Evolutionary conservation across 2,888 invertebrate genomes (phyloP).

Genomic region (Mechanitis mazaeus): DNA sequence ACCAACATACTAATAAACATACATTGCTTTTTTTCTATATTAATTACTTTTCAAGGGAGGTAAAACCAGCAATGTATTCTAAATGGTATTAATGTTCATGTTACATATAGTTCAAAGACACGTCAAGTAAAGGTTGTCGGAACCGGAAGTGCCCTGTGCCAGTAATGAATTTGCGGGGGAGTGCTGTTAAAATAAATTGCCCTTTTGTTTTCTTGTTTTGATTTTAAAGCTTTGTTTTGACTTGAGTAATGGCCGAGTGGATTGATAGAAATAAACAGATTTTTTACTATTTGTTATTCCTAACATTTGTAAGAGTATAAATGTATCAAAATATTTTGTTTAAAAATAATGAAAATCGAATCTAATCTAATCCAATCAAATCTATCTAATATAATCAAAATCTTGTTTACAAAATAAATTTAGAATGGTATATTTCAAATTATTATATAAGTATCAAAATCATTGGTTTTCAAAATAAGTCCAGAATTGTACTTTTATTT

Average conservation of each 20-base stretch:
- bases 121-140: constrained; percentile 41
- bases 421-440: background rate
- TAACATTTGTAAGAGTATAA: background rate
- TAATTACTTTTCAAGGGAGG: background rate
- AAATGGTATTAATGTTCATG: constrained; percentile 9
- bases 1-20: background rate
- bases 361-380: too few relatives aligned
- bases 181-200: constrained; percentile 67
- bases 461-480: too few relatives aligned
- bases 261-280: constrained; percentile 2
- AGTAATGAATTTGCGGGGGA: constrained; percentile 74
- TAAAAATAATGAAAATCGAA: too few relatives aligned
- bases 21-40: constrained; percentile 21
- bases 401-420: too few relatives aligned
- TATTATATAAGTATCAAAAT: background rate
- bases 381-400: too few relatives aligned
- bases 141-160: constrained; percentile 70
- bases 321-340: too few relatives aligned
- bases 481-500: too few relatives aligned
- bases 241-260: constrained; percentile 31
- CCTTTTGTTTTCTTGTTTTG: constrained; percentile 53
- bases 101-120: constrained; percentile 18
- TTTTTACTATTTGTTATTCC: background rate
- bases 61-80: constrained; percentile 37
- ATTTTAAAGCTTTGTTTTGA: constrained; percentile 59